Evolutionary conservation across 1,140 invertebrate species (phyloP).

Genomic region (Chionoecetes opilio): DNA sequence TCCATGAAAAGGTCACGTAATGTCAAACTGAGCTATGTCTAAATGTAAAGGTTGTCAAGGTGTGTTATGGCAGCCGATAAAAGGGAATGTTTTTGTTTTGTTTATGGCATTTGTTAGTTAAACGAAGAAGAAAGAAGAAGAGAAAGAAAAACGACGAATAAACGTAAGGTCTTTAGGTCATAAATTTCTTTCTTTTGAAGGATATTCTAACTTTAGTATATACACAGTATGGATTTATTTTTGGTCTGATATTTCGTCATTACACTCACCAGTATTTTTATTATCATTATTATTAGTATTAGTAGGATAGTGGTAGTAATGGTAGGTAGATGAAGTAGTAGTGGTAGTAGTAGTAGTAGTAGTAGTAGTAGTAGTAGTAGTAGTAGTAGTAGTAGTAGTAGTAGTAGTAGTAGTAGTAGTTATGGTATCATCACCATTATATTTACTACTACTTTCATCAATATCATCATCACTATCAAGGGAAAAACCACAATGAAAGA

Average conservation of each 20-base stretch:
- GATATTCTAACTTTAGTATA: too few species aligned
- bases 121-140: too few species aligned
- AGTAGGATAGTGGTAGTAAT: neutral
- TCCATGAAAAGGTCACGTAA: neutral
- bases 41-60: neutral
- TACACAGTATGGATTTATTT: too few species aligned
- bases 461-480: neutral
- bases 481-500: too few species aligned
- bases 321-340: neutral
- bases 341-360: constrained; percentile 18
- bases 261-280: neutral
- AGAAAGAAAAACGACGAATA: too few species aligned
- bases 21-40: neutral
- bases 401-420: constrained; percentile 5
- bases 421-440: neutral
- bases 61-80: neutral
- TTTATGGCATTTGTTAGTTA: neutral
- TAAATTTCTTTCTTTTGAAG: too few species aligned
- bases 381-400: constrained; percentile 24
- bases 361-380: constrained; percentile 21
- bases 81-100: neutral
- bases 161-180: too few species aligned
- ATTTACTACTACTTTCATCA: neutral
- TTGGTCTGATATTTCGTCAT: too few species aligned
- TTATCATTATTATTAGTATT: neutral